Evolutionary conservation across 2,888 invertebrate species (phyloP), one percentile per base, ranked within the genome.

Genomic region (Pristionchus maxplancki): DNA sequence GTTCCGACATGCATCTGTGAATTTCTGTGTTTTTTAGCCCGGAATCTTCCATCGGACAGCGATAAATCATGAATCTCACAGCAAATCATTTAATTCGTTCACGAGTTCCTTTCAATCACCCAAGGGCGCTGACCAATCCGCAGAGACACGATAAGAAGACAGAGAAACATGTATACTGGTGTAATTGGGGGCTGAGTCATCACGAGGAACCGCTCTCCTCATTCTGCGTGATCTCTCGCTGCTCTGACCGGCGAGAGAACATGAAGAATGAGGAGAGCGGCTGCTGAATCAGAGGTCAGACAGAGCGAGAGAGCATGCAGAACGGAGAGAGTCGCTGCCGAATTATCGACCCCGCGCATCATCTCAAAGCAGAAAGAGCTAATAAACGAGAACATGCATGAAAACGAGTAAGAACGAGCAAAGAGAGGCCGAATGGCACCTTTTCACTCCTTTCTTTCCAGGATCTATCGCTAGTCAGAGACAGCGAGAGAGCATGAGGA

Each of bases 371-470:
- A n/a, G n/a, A n/a, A 31, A 67, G 37, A 37, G 78, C 78, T 78
- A 44, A 78, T 78, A 78, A 78, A 78, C 78, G 78, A 78, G 78
- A 78, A 78, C 78, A 78, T 78, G 44, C 40, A 78, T 24, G 44
- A 78, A 78, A 78, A 78, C 78, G 78, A 78, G 78, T 78, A 78
- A 48, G 78, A 78, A 78, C 24, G 28, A 37, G 78, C 24, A 28
- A 34, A 20, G 78, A 78, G 78, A 48, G 44, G 44, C 40, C 44
- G n/a, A 78, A 44, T 78, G 78, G 78, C 78, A 78, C 78, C 78
- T 78, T 48, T 67, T 40, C 37, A 37, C 37, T 17, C 2, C 8
- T 37, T 37, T 20, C 37, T 37, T 71, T 24, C 15, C 34, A 44
- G 6, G 44, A 44, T 37, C 20, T 40, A 37, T 34, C 1, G 2